Evolutionary conservation across 2,113 vertebrate species (phyloP).

Genomic region (Nestor notabilis): DNA sequence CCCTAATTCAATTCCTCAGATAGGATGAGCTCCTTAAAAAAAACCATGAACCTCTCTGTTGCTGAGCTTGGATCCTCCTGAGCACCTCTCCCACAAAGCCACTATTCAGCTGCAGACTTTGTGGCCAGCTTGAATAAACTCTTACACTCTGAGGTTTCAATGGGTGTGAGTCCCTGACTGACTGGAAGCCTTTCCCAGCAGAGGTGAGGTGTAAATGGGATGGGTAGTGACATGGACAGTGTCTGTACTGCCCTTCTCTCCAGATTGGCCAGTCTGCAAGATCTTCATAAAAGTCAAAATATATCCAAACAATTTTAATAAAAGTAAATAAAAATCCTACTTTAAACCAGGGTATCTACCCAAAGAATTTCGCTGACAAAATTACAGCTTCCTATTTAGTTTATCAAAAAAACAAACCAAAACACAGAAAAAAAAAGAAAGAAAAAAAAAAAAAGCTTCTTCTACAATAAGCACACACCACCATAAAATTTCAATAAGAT

Average conservation of each 20-base stretch:
- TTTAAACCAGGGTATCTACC: not conserved
- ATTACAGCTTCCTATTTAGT: not conserved
- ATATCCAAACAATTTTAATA: not conserved
- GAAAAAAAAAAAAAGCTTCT: not conserved
- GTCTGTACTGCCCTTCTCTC: not conserved
- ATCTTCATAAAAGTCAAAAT: not conserved
- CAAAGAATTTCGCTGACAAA: not conserved
- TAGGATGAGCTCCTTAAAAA: not conserved
- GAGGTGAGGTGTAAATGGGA: not conserved
- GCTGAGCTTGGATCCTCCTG: not conserved
- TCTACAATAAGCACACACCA: not conserved
- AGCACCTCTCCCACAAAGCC: not conserved
- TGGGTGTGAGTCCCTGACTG: not conserved
- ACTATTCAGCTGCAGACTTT: not conserved
- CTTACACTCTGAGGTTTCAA: not conserved
- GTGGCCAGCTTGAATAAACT: not conserved
- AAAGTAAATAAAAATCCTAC: not conserved
- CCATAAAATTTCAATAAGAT: not conserved
- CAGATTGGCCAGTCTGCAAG: not conserved
- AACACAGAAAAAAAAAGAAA: not conserved
- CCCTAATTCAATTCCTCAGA: not conserved
- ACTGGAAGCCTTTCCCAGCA: not conserved
- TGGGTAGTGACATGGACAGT: not conserved
- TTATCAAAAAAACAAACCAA: not conserved
- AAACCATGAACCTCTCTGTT: not conserved